Base-by-base conservation (phyloP, 2,113 vertebrate species). In the Globicephala melas region DNA sequence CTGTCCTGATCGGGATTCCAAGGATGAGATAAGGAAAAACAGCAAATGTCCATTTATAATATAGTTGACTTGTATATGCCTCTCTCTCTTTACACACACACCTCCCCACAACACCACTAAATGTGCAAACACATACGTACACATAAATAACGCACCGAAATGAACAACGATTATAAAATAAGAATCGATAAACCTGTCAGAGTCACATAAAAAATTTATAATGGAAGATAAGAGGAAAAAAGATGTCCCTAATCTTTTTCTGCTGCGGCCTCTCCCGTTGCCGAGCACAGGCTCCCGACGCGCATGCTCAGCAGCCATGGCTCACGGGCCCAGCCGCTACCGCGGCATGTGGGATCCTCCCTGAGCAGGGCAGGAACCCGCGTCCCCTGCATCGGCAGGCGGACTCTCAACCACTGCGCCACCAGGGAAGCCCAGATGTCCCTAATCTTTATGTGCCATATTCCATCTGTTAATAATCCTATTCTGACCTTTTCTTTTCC, bases 1-100 rank as follows among this genome's bases (percentile, higher is more conserved):
- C 44, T 50, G 10, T 55, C 17, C 55, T 36, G 13, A 36, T 0
- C 38, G 18, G 58, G 31, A 58, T 81, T 81, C 55, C 67, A 74
- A 6, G 36, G 36, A 9, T 33, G 36, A 63, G 80, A 90, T 33
- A 14, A 44, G 14, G 55, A 71, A 55, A 55, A 71, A 44, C 7
- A 28, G 74, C 55, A 23, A 44, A 44, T 58, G 67, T 65, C 31
- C 18, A 36, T 3, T 73, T 31, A 23, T 41, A 65, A 65, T 15
- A 5, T 1, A 21, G 13, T 47, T 31, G 0, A 79, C 21, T 0
- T 15, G 6, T 53, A 50, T 73, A 41, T 82, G 7, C 5, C 1
- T 74, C 3, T 44, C 18, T 73, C 0, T 28, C 53, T 73, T 4
- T 14, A 33, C 41, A 9, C 6, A 4, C n/a, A 26, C 5, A 83